Conservation (phyloP, 2,888 invertebrate genomes). For the Nyleta sp. region DNA sequence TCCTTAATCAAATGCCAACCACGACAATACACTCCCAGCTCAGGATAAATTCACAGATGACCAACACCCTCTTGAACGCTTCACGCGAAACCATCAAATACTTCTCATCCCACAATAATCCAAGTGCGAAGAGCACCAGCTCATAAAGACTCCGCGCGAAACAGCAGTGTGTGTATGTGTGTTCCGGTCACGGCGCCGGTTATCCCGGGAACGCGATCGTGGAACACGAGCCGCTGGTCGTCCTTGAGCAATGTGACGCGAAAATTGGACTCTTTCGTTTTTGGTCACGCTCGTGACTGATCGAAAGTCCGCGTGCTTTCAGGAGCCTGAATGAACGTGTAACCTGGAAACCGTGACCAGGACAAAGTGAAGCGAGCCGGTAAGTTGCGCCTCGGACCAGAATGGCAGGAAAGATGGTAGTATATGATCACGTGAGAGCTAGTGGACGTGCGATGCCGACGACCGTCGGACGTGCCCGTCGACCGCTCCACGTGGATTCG, state of each 20-base stretch:
- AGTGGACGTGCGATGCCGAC: conserved; percentile 68
- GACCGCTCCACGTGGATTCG: conserved; percentile 66
- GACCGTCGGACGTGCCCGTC: conserved; percentile 74
- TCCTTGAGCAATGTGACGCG: conserved; percentile 44
- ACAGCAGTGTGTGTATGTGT: conserved; percentile 12
- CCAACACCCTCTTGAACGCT: too few species aligned
- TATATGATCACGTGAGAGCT: conserved; percentile 68
- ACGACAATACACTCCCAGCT: too few species aligned
- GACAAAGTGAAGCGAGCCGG: conserved; percentile 64
- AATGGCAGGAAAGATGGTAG: conserved; percentile 67
- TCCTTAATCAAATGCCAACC: too few species aligned
- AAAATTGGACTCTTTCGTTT: conserved; percentile 67
- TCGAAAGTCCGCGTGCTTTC: conserved; percentile 64
- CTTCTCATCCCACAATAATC: not conserved
- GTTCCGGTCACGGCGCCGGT: conserved; percentile 32
- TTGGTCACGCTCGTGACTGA: conserved; percentile 68
- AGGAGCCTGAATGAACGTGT: conserved; percentile 69
- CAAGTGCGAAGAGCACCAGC: not conserved
- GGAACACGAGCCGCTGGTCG: conserved; percentile 27
- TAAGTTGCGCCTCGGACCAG: conserved; percentile 56
- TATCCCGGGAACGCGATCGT: conserved; percentile 22
- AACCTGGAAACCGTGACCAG: conserved; percentile 75
- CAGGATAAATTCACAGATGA: too few species aligned
- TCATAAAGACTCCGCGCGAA: conserved; percentile 14
- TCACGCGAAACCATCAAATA: too few species aligned